Conservation (phyloP, 2,888 invertebrate species). For the Thymelicus acteon region DNA sequence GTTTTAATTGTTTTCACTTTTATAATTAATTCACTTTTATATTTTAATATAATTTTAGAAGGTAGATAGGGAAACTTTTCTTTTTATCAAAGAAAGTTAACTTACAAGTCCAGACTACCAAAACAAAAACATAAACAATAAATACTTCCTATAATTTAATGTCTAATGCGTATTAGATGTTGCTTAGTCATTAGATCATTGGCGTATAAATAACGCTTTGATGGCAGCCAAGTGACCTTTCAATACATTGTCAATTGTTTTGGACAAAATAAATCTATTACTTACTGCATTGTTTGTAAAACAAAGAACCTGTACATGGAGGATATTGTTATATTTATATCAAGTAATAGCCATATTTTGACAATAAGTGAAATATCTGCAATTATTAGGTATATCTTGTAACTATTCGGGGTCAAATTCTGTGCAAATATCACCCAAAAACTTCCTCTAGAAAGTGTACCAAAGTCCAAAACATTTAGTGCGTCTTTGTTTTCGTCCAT, state of each 20-base stretch:
- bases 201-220: constrained; percentile 14
- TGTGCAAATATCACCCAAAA: background rate
- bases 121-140: background rate
- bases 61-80: too few species aligned
- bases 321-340: background rate
- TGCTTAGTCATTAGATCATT: constrained; percentile 23
- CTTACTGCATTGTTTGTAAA: background rate
- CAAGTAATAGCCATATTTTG: too few species aligned
- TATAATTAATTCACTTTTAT: too few species aligned
- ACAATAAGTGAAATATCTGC: too few species aligned
- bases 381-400: too few species aligned
- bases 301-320: background rate
- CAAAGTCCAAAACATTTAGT: background rate
- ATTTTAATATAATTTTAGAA: too few species aligned
- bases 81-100: too few species aligned
- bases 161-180: background rate
- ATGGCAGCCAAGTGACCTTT: constrained; percentile 23
- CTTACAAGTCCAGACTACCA: background rate
- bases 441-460: background rate
- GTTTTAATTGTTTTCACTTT: background rate
- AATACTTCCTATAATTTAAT: background rate
- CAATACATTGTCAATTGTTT: constrained; percentile 18
- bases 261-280: constrained; percentile 24
- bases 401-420: background rate
- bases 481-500: background rate